Conservation (phyloP, 2,888 invertebrate genomes). For the Gymnoscelis rufifasciata region DNA sequence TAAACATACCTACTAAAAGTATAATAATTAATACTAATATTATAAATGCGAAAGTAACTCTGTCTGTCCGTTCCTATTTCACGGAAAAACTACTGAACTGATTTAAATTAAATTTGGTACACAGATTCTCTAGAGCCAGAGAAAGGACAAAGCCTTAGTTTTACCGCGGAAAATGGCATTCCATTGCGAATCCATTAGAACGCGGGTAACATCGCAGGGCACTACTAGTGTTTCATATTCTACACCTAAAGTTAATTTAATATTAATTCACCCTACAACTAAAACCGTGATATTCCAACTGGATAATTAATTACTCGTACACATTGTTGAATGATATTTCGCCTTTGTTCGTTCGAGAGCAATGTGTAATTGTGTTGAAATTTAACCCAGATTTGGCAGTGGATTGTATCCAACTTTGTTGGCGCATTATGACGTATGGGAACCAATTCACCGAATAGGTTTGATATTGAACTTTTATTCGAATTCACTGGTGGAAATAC, state of each 20-base stretch:
- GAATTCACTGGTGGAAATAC: background rate
- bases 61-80: too few species aligned
- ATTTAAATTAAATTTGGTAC: too few species aligned
- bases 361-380: conserved; percentile 15
- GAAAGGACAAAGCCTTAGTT: too few species aligned
- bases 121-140: too few species aligned
- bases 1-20: too few species aligned
- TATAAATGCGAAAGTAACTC: too few species aligned
- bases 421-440: conserved; percentile 13
- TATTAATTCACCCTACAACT: background rate
- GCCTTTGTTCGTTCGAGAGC: conserved; percentile 10
- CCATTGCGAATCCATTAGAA: too few species aligned
- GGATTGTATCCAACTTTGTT: conserved; percentile 13
- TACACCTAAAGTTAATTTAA: background rate
- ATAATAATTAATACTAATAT: too few species aligned
- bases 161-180: too few species aligned
- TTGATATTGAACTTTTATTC: conserved; percentile 7
- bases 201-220: too few species aligned
- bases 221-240: too few species aligned
- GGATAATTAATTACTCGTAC: conserved; percentile 18
- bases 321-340: conserved; percentile 14
- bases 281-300: conserved; percentile 6
- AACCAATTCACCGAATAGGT: conserved; percentile 7
- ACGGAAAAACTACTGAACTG: too few species aligned
- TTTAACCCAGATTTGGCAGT: conserved; percentile 14